phyloP scores from a whole-genome alignment of 2,797 vertebrate species.

The Thalassophryne amazonica region DNA sequence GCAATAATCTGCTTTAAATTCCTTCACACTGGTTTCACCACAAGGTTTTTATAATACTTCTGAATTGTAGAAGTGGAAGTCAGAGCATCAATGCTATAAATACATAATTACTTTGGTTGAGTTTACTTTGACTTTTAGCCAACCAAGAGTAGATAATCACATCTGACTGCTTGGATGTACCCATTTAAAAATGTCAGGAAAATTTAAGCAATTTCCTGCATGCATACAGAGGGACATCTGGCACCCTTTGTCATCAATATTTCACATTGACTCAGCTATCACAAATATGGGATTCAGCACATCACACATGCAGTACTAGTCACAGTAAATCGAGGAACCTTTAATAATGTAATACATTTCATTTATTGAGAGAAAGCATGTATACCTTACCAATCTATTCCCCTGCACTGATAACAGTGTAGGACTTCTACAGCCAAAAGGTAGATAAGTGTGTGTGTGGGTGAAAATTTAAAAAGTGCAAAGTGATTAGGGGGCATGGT shows the following conservation, averaged over 20 bases:
- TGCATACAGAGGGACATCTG: slow-evolving; percentile 57
- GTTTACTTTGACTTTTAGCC: slow-evolving; percentile 15
- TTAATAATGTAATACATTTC: no score
- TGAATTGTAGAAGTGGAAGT: not conserved
- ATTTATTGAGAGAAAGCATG: not conserved
- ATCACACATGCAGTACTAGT: not conserved
- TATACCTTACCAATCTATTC: not conserved
- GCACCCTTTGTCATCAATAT: slow-evolving; percentile 54
- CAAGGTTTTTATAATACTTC: not conserved
- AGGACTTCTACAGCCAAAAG: no score
- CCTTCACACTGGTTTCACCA: not conserved
- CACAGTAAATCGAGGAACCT: no score
- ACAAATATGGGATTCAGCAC: slow-evolving; percentile 20
- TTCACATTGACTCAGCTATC: slow-evolving; percentile 44
- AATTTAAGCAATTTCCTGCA: slow-evolving; percentile 46
- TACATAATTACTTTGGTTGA: not conserved
- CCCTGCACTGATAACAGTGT: not conserved
- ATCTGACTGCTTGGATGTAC: slow-evolving; percentile 34
- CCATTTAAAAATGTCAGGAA: slow-evolving; percentile 34
- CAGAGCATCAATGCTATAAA: not conserved
- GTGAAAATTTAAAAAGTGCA: no score
- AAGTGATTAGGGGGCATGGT: no score
- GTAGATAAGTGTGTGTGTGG: no score
- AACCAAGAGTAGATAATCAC: slow-evolving; percentile 27
- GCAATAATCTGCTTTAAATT: not conserved